Base-by-base conservation (phyloP, 2,888 invertebrate genomes). In the Lepidonotus clava region DNA sequence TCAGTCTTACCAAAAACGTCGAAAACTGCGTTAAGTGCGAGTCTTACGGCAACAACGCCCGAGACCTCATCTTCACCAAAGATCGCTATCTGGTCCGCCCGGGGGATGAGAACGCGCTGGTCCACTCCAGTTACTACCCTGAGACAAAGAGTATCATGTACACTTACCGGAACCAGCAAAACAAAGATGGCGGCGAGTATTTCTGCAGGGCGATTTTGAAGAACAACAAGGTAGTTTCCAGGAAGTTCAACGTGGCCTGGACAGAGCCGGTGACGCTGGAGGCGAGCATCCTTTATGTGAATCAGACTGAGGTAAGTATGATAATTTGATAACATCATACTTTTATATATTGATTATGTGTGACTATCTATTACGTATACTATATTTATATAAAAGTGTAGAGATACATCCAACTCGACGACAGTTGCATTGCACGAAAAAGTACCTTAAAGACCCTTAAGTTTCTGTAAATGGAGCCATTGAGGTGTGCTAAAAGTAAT, bases 61-160 rank as follows among this genome's bases (percentile, higher is more conserved):
- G 71, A 11, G 71, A 71, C 38, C 36, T 71, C 21, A 38, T 71
- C 36, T 71, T 8, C 71, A 71, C 71, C 71, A 71, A 71, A n/a
- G 36, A n/a, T 5, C 71, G 80, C 28, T 80, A 80, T 80, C n/a
- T 80, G 24, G 51, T 80, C 24, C 80, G 34, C 0, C 24, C 80
- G 8, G 32, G 24, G 1, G 11, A 14, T 24, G 28, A 18, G 46
- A 80, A 80, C 28, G 80, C 80, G 32, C 46, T 80, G 46, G 80
- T 80, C 8, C 28, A 80, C 51, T 80, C 80, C 1, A 80, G 46
- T 6, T 80, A 80, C 46, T 80, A 80, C 80, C 80, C 80, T 11
- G 80, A 80, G 51, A 80, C 80, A 1, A 80, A 41, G 46, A 46
- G 46, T 18, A 41, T 41, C 28, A 41, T 41, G 24, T 80, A 80